Percentiles rank a stretch among this genome's conserved stretches.
These are phyloP conservation scores for Synanthedon vespiformis DNA, from an alignment of 2,888 invertebrate genomes.

Conservation along the genomic window DNA sequence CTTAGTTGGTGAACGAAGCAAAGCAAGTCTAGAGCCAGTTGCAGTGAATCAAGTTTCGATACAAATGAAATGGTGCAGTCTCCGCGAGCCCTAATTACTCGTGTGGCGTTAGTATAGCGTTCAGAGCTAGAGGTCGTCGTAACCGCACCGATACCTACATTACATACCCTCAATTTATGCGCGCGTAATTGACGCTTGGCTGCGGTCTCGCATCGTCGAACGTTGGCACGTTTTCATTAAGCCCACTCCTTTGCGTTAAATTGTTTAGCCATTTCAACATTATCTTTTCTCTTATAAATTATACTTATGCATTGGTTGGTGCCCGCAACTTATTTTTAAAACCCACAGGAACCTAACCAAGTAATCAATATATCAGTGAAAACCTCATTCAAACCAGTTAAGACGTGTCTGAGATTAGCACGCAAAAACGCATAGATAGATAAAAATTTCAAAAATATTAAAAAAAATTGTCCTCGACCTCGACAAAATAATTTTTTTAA, in stretches of 20 bases:
- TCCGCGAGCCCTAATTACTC: neutral
- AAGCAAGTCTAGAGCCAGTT: no score
- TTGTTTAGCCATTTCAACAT: neutral
- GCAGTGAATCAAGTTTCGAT: no score
- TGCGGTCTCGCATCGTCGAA: conserved; percentile 18
- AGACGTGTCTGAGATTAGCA: neutral
- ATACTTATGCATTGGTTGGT: neutral
- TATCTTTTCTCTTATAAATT: no score
- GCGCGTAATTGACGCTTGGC: conserved; percentile 21
- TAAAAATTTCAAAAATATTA: no score
- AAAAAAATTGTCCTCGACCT: no score
- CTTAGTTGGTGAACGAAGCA: no score
- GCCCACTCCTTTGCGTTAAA: conserved; percentile 10
- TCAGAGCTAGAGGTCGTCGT: neutral
- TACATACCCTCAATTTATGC: conserved; percentile 16
- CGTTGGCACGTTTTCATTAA: conserved; percentile 29
- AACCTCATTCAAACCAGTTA: neutral
- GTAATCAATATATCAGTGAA: no score
- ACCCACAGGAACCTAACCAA: neutral
- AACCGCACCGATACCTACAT: neutral
- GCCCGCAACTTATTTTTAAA: neutral
- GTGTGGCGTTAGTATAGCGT: neutral
- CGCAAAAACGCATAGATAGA: no score
- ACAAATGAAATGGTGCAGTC: no score
- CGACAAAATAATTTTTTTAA: no score